These are phyloP conservation scores for Arctopsyche grandis DNA, from an alignment of 1,140 invertebrate species.

Conservation along the genomic window DNA sequence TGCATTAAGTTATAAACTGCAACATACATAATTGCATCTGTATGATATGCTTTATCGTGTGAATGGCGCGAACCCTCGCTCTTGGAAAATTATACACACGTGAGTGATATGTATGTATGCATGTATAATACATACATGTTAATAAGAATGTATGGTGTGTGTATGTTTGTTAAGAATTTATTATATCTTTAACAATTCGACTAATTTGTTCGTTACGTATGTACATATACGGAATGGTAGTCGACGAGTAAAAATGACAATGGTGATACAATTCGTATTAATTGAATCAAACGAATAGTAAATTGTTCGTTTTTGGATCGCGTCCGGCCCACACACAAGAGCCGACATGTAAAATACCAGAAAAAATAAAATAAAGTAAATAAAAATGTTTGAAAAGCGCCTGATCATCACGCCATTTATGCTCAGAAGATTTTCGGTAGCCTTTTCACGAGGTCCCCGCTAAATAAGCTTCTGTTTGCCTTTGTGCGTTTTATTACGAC, in stretches of 20 bases:
- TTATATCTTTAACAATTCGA: too few species aligned
- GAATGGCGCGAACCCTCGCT: not conserved
- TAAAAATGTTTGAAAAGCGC: conserved; percentile 25
- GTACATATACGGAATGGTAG: not conserved
- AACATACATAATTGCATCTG: conserved; percentile 1
- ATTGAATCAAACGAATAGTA: not conserved
- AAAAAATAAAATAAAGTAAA: not conserved
- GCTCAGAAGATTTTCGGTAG: conserved; percentile 4
- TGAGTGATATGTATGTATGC: too few species aligned
- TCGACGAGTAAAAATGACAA: not conserved
- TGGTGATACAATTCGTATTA: too few species aligned
- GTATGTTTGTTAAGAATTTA: too few species aligned
- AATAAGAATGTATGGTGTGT: too few species aligned
- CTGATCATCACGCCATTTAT: conserved; percentile 27
- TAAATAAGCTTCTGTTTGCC: conserved; percentile 9
- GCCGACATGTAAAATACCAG: not conserved
- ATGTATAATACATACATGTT: too few species aligned
- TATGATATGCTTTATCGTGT: not conserved
- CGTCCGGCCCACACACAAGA: conserved; percentile 2
- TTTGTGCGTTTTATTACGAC: conserved; percentile 17
- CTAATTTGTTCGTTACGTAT: too few species aligned
- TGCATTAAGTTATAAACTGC: not conserved
- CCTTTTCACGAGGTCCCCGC: not conserved
- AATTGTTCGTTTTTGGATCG: not conserved
- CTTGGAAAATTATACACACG: too few species aligned